Base-by-base conservation (phyloP, 1,140 invertebrate species). In the Drosophila lacertosa region DNA sequence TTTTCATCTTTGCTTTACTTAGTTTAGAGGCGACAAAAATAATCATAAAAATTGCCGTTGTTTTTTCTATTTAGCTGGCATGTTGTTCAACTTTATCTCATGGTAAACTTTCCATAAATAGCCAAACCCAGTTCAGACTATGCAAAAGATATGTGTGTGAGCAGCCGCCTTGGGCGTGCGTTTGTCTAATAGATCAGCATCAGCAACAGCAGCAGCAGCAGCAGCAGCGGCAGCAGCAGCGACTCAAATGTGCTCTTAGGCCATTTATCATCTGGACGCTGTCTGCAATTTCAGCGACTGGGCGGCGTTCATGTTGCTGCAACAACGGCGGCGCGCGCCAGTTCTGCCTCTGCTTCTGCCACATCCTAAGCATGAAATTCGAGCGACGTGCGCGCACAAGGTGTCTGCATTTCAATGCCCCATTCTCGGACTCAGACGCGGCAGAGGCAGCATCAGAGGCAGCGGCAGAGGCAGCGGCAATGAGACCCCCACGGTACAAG, bases 111-210 rank as follows among this genome's bases (percentile, higher is more conserved):
- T 69, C 81, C 81, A 86, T 86, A 84, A 84, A 84, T 84, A 84
- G 81, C 64, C 67, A 67, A 58, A 35, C 60, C 48, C 55, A 60
- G 45, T 47, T 48, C 53, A 26, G 7, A 16, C 47, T 15, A 55
- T 59, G 63, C 68, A 42, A 53, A 42, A 71, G 47, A 74, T 59
- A 32, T 50, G 75, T 64, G 69, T 63, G 55, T 44, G 45, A 74
- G 68, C 64, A 68, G 64, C 70, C 68, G 80, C 80, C 80, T 84
- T 77, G 68, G 80, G 81, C 77, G 60, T 84, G 81, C 76, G 81
- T 86, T 86, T 86, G 80, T 86, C 80, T 84, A 84, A 84, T 83
- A 83, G 80, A 83, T 83, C 80, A 83, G 80, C 80, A 84, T 73
- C 80, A 83, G 79, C 57, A 59, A 20, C 55, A 42, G 40, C 69